These are phyloP conservation scores for Falcunculus frontatus DNA, from an alignment of 2,113 vertebrate species.

Conservation along the genomic window DNA sequence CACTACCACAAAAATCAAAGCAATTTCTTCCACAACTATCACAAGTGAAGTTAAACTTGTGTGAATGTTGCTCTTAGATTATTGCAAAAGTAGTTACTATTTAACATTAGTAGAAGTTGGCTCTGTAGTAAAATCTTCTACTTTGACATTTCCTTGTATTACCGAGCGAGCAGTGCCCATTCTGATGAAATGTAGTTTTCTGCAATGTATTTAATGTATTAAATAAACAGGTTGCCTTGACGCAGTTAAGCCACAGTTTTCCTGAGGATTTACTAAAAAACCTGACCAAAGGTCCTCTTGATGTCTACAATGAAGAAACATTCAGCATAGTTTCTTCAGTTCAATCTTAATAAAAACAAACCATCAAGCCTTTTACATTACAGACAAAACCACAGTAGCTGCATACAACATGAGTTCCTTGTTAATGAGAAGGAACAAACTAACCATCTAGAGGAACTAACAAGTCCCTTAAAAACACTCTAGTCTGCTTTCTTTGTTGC, in stretches of 20 bases:
- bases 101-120: neutral
- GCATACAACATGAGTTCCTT: neutral
- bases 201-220: neutral
- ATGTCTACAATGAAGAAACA: neutral
- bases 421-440: neutral
- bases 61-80: neutral
- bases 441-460: neutral
- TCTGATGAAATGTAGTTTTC: neutral
- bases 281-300: neutral
- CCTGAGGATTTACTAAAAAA: neutral
- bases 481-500: neutral
- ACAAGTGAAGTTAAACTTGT: neutral
- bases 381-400: neutral
- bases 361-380: neutral
- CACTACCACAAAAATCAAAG: neutral
- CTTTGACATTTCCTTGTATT: neutral
- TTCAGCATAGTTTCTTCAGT: neutral
- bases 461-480: neutral
- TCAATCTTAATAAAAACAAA: neutral
- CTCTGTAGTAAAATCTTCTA: neutral
- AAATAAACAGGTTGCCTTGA: neutral
- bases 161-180: neutral
- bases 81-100: neutral
- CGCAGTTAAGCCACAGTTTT: neutral
- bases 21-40: neutral